Percentiles rank a stretch among this genome's conserved stretches.
phyloP scores from a whole-genome alignment of 1,140 invertebrate genomes.

The Drosophila erecta region DNA sequence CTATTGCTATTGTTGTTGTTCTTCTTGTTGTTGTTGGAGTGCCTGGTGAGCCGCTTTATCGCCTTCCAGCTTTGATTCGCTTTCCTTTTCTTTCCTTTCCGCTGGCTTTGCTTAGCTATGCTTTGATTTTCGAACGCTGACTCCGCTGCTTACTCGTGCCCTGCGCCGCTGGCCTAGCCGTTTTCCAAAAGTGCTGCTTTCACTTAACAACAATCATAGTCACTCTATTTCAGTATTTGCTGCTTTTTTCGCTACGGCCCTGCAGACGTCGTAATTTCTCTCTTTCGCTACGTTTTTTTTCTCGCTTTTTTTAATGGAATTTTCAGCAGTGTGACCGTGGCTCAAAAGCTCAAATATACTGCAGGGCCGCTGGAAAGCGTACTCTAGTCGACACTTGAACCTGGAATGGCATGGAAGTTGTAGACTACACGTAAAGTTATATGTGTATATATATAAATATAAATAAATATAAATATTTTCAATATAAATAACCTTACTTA shows the following conservation, averaged over 20 bases:
- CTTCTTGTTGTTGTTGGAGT: constrained; percentile 10
- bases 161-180: constrained; percentile 3
- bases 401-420: background rate
- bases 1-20: constrained; percentile 22
- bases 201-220: constrained; percentile 63
- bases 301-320: constrained; percentile 65
- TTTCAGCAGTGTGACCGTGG: constrained; percentile 59
- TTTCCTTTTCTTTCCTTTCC: constrained; percentile 25
- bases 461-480: background rate
- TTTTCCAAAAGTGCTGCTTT: constrained; percentile 22
- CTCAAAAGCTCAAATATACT: constrained; percentile 13
- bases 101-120: constrained; percentile 8
- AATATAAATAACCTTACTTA: too few species aligned
- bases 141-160: constrained; percentile 8
- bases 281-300: constrained; percentile 68
- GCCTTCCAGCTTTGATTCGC: constrained; percentile 56
- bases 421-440: background rate
- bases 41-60: constrained; percentile 63
- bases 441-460: too few species aligned
- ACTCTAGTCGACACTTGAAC: background rate
- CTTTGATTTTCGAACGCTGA: constrained; percentile 8
- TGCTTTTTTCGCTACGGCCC: constrained; percentile 55
- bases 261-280: constrained; percentile 75
- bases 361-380: background rate
- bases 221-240: constrained; percentile 54